A percentile compares a stretch with the other conserved stretches of the same genome.
Conservation (phyloP, 2,797 vertebrate genomes). For the Notoglanidium macrostoma region DNA sequence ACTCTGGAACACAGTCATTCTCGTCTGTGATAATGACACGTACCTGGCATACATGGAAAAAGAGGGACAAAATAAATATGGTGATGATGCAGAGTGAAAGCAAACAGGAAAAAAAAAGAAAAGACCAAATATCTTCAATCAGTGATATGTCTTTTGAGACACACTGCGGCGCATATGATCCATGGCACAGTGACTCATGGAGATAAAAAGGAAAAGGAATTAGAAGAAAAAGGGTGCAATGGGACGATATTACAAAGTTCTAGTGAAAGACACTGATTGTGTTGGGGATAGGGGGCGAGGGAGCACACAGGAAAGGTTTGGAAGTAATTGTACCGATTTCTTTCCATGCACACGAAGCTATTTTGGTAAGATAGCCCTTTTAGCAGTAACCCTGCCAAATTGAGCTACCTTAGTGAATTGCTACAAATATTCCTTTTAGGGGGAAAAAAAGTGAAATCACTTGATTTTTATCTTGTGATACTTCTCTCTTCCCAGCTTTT, state of each 20-base stretch:
- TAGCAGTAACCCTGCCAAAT: slow-evolving; percentile 35
- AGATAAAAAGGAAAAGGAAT: slow-evolving; percentile 14
- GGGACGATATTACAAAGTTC: slow-evolving; percentile 22
- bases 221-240: slow-evolving; percentile 19
- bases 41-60: slow-evolving; percentile 68
- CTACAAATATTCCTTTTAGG: slow-evolving; percentile 6
- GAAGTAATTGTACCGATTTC: slow-evolving; percentile 53
- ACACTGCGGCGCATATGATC: neutral
- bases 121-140: slow-evolving; percentile 6
- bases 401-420: slow-evolving; percentile 13
- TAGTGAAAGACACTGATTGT: slow-evolving; percentile 53
- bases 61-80: neutral
- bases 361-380: slow-evolving; percentile 57
- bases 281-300: slow-evolving; percentile 32
- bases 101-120: neutral
- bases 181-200: neutral
- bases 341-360: slow-evolving; percentile 49
- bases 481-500: neutral
- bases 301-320: slow-evolving; percentile 39
- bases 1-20: slow-evolving; percentile 86
- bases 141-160: neutral
- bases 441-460: slow-evolving; percentile 10
- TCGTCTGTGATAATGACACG: slow-evolving; percentile 83
- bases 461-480: slow-evolving; percentile 26
- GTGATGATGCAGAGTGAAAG: slow-evolving; percentile 2